phyloP scores from a whole-genome alignment of 2,113 vertebrate genomes.

The Toxostoma redivivum region DNA sequence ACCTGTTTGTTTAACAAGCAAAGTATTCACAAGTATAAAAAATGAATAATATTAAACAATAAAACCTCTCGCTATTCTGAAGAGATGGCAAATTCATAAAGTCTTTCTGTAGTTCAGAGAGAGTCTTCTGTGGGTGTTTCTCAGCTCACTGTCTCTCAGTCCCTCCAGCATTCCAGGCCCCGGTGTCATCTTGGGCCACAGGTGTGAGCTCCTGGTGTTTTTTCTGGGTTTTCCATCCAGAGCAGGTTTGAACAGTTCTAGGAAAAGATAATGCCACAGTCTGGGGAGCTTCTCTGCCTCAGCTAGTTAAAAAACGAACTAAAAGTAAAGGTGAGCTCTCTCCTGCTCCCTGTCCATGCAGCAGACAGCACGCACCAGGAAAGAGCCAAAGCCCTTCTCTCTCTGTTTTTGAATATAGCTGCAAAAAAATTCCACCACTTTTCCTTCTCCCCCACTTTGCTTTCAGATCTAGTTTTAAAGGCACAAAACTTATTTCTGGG shows the following conservation, averaged over 20 bases:
- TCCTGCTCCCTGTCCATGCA: neutral
- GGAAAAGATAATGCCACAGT: neutral
- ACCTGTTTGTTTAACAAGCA: neutral
- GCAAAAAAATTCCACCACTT: neutral
- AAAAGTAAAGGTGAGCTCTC: neutral
- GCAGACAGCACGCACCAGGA: accelerated
- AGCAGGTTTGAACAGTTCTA: neutral
- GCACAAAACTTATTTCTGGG: neutral
- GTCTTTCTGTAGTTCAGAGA: neutral
- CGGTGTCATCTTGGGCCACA: neutral
- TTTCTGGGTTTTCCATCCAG: neutral
- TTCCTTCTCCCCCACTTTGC: accelerated
- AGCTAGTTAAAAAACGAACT: neutral
- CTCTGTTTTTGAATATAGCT: neutral
- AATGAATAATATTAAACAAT: neutral
- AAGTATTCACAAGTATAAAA: neutral
- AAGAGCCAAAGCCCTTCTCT: neutral
- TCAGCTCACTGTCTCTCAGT: neutral
- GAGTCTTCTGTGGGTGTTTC: neutral
- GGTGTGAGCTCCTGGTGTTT: accelerated
- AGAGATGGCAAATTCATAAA: neutral
- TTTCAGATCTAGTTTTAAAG: neutral
- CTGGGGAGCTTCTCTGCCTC: neutral
- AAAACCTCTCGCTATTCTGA: neutral
- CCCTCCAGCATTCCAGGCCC: neutral